Evolutionary conservation across 2,888 invertebrate species (phyloP), one percentile per base, ranked within the genome.

Genomic region (Cephus sareptanus): DNA sequence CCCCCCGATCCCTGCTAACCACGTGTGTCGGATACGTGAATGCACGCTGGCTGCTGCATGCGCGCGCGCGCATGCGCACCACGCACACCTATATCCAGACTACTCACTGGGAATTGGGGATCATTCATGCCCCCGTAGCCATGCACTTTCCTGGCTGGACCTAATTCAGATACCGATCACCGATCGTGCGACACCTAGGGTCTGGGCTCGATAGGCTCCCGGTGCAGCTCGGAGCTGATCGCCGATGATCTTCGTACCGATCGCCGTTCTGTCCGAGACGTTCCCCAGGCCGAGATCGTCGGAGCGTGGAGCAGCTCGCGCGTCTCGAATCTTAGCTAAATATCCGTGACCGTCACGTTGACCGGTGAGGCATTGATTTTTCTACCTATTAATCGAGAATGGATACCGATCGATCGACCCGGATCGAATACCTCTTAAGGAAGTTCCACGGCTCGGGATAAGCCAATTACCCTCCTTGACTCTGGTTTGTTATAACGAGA

Each of bases 11-110:
- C 40, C 40, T 15, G 13, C 23, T 56, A 9, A 9, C 56, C 56
- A 56, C 56, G 56, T 56, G 56, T 56, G 56, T 23, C 56, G 56
- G 56, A 23, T 56, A 56, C 56, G 56, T 77, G 75, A 77, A 73
- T 79, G 74, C 75, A 76, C 37, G 76, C 81, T 79, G 75, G 13
- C 30, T 71, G 30, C 13, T 13, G 13, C 34, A 33, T 69, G 68
- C 68, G 76, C 73, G 71, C 73, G 71, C 76, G 79, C 77, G 40
- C 70, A 73, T 56, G 75, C 77, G 77, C 80, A 75, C 23, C 31
- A 15, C 40, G 75, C 34, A 4, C 70, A 33, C 68, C 31, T 23
- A 56, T 23, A 56, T 23, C 23, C 9, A 23, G 56, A 56, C 56
- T 56, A 56, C 56, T 56, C 56, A 23, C 23, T 56, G 23, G 56